Base-by-base conservation (phyloP, 2,113 vertebrate genomes). In the Neotoma lepida region DNA sequence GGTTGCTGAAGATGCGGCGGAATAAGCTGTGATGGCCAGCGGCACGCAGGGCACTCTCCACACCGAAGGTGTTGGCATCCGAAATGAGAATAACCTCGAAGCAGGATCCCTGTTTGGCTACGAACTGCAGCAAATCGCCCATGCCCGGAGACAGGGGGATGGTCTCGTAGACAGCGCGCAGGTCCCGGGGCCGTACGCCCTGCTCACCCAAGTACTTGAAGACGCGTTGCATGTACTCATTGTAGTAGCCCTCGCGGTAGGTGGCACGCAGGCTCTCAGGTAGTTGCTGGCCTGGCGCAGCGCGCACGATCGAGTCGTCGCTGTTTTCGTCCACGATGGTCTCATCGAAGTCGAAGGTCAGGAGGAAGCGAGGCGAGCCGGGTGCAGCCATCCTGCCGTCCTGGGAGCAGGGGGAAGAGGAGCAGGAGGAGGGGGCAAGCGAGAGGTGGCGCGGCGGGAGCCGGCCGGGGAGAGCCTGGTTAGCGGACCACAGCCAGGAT, bases 321-420 rank as follows among this genome's bases (percentile, higher is more conserved):
- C 99, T 99, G 98, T 99, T 99, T 94, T 99, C 99, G 0, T 99
- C 98, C 97, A 99, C 98, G 88, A 99, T 98, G 41, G 99, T 99
- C 98, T 99, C 99, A 0, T 99, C 99, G 0, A 99, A 99, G 97
- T 99, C 99, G 0, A 99, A 99, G 97, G 99, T 98, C 73, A 99
- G 98, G 90, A 99, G 98, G 98, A 99, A 99, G 26, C 97, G 98
- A 35, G 98, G 99, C 2, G 98, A 94, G 2, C 97, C 94, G 70
- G 98, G 88, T 71, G 97, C 97, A 12, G 98, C 98, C 99, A 99
- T 99, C 63, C 97, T 97, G 94, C 94, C 97, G 90, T 97, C 98
- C 99, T 99, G 99, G 97, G 97, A 97, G 96, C 94, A 46, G 97
- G 77, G 82, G 61, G 88, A 49, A 63, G 90, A 94, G 56, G 90